Conservation (phyloP, 1,140 invertebrate genomes). For the Cardiocondyla obscurior region DNA sequence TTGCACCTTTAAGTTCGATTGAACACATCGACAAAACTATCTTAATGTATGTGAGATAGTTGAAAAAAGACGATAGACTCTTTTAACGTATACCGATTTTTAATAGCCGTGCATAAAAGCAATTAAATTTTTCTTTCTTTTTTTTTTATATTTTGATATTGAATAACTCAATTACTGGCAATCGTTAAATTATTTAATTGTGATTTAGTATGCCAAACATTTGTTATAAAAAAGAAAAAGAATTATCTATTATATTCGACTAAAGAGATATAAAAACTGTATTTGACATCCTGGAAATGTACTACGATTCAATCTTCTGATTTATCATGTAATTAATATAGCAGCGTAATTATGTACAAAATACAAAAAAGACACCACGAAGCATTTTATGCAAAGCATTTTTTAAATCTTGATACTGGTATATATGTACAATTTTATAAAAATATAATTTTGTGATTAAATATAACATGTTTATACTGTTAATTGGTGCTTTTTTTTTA, state of each 20-base stretch:
- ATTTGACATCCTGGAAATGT: background rate
- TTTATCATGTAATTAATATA: background rate
- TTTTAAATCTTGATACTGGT: conserved; percentile 24
- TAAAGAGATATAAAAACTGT: background rate
- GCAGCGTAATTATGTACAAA: background rate
- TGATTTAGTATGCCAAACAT: background rate
- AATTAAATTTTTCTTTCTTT: background rate
- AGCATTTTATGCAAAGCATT: background rate
- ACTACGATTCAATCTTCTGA: background rate
- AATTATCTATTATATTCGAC: no score
- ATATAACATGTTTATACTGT: background rate
- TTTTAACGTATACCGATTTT: background rate
- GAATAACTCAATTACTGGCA: background rate
- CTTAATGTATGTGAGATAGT: background rate
- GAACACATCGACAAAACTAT: background rate
- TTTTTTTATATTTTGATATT: background rate
- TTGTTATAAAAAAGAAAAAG: background rate
- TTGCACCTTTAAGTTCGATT: no score
- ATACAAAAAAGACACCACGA: background rate
- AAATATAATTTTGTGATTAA: conserved; percentile 22
- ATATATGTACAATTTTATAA: conserved; percentile 29
- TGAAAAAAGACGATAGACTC: background rate
- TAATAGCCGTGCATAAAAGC: background rate
- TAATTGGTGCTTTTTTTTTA: background rate
- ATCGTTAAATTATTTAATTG: background rate